Percentiles rank a stretch among this genome's conserved stretches.
Evolutionary conservation across 1,140 invertebrate species (phyloP).

Genomic region (Aphaenogaster rudis): DNA sequence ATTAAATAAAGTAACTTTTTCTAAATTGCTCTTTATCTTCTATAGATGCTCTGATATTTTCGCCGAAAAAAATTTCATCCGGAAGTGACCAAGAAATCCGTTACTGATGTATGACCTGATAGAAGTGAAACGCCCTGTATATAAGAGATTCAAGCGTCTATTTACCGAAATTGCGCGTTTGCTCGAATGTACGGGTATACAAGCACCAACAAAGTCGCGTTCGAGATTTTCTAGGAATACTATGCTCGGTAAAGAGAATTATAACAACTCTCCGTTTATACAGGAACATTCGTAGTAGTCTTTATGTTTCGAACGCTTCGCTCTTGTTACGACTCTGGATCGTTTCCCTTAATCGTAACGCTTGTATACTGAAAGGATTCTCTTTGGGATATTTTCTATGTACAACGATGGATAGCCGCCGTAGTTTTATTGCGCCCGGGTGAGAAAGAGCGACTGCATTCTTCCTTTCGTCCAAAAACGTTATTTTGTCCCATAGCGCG

Average conservation of each 20-base stretch:
- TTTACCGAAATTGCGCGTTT: conserved; percentile 18
- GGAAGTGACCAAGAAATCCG: neutral
- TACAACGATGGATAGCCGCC: conserved; percentile 44
- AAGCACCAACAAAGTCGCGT: conserved; percentile 26
- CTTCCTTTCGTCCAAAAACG: conserved; percentile 10
- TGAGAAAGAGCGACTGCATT: conserved; percentile 22
- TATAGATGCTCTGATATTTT: neutral
- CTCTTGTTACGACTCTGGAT: conserved; percentile 16
- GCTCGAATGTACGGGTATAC: conserved; percentile 13
- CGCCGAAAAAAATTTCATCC: neutral
- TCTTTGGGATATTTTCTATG: conserved; percentile 60
- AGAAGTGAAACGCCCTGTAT: conserved; percentile 4
- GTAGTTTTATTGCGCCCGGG: neutral
- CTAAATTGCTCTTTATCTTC: neutral
- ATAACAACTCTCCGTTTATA: conserved; percentile 39
- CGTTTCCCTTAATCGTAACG: conserved; percentile 34
- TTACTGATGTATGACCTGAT: neutral
- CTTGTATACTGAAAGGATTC: conserved; percentile 34
- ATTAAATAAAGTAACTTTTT: neutral
- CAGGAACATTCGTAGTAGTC: conserved; percentile 51
- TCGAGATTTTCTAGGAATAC: conserved; percentile 19
- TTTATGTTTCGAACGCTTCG: conserved; percentile 1
- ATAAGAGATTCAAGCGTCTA: conserved; percentile 19
- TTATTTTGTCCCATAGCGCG: conserved; percentile 9
- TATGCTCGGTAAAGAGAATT: conserved; percentile 6